These are phyloP conservation scores for Chironomus tepperi DNA, from an alignment of 1,140 invertebrate genomes.

Conservation along the genomic window DNA sequence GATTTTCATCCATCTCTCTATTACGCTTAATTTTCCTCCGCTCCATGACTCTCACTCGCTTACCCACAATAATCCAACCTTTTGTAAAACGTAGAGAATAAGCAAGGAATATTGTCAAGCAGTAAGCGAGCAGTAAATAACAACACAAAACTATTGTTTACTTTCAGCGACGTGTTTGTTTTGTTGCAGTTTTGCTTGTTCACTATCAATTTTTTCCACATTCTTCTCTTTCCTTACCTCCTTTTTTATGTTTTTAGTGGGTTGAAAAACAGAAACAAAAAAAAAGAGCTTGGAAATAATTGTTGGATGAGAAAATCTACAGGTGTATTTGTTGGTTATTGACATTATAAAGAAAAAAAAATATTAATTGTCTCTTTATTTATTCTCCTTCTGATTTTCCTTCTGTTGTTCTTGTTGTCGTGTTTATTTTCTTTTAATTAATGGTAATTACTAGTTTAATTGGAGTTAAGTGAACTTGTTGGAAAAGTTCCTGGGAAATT, in stretches of 20 bases:
- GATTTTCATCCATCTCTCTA: constrained; percentile 5
- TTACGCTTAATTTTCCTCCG: constrained; percentile 15
- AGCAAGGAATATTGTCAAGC: neutral
- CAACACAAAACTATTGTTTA: constrained; percentile 10
- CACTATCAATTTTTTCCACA: no score
- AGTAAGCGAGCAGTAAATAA: neutral
- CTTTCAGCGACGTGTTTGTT: neutral
- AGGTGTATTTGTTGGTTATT: constrained; percentile 13
- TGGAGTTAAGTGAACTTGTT: neutral
- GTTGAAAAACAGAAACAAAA: no score
- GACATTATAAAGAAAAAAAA: neutral
- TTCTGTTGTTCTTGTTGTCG: no score
- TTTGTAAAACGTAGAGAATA: no score
- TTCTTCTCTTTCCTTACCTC: no score
- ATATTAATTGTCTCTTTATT: constrained; percentile 5
- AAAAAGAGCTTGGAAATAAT: neutral
- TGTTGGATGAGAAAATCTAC: constrained; percentile 6
- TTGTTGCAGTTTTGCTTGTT: neutral
- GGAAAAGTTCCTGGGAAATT: neutral
- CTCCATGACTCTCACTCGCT: neutral
- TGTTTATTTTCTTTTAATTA: neutral
- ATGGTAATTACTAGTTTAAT: neutral
- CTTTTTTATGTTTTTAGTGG: no score
- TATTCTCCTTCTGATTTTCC: neutral
- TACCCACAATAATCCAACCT: neutral